Percentiles rank a stretch among this genome's conserved stretches.
Evolutionary conservation across 2,797 vertebrate genomes (phyloP).

Genomic region (Carapus acus): DNA sequence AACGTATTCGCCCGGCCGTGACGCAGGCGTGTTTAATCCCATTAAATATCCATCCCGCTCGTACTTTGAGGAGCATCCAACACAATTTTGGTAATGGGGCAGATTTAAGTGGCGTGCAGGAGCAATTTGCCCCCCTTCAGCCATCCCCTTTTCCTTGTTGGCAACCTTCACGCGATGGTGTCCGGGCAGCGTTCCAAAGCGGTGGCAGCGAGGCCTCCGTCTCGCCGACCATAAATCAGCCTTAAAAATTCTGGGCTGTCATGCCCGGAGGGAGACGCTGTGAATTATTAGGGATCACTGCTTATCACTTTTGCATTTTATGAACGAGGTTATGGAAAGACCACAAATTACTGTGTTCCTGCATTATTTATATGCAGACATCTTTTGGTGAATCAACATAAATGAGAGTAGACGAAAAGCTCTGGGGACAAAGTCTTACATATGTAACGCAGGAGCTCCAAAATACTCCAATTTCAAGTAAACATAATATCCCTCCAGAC

Average conservation of each 20-base stretch:
- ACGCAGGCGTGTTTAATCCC: slow-evolving; percentile 35
- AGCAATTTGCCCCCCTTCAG: slow-evolving; percentile 33
- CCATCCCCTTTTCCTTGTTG: background rate
- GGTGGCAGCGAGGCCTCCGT: slow-evolving; percentile 43
- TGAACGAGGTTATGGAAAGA: slow-evolving; percentile 43
- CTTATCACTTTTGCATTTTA: slow-evolving; percentile 12
- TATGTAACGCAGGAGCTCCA: no score
- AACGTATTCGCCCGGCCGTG: slow-evolving; percentile 27
- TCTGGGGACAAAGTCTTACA: no score
- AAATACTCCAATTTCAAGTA: no score
- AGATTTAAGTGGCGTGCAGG: slow-evolving; percentile 55
- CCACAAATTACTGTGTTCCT: slow-evolving; percentile 17
- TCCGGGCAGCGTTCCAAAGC: slow-evolving; percentile 62
- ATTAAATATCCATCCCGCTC: slow-evolving; percentile 59
- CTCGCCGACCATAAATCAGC: slow-evolving; percentile 55
- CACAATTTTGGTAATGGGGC: slow-evolving; percentile 60
- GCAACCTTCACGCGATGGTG: slow-evolving; percentile 36
- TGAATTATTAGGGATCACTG: slow-evolving; percentile 28
- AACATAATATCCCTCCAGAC: no score
- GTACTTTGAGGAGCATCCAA: slow-evolving; percentile 54
- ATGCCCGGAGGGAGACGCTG: slow-evolving; percentile 22
- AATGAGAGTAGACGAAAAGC: no score
- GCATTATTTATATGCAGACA: slow-evolving; percentile 25
- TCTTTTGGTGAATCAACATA: slow-evolving; percentile 11
- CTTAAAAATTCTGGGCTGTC: slow-evolving; percentile 47